Percentiles rank a stretch among this genome's conserved stretches.
Conservation (phyloP, 2,888 invertebrate species). For the Drosophila barbarae region DNA sequence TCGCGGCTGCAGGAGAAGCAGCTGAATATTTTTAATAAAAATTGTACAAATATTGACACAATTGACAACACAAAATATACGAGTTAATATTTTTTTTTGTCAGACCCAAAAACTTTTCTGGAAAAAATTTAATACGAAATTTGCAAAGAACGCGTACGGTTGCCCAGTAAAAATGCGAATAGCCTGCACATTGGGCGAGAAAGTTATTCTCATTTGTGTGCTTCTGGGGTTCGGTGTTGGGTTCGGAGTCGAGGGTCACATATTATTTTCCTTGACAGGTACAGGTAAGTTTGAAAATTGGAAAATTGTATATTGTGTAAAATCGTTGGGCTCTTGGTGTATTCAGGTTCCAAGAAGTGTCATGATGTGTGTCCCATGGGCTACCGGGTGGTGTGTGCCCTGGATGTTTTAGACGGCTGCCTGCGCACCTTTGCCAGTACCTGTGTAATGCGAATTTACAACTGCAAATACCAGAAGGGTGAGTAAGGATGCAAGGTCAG, state of each 20-base stretch:
- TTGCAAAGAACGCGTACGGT: conserved; percentile 12
- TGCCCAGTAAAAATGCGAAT: conserved; percentile 38
- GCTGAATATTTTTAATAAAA: conserved; percentile 35
- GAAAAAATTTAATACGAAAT: conserved; percentile 39
- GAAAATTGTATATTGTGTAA: not conserved
- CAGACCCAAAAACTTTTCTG: conserved; percentile 18
- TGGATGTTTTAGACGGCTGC: conserved; percentile 48
- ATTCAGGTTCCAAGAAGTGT: conserved; percentile 52
- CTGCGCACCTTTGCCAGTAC: conserved; percentile 58
- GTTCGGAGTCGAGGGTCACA: conserved; percentile 34
- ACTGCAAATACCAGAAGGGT: conserved; percentile 64
- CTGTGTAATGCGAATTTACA: conserved; percentile 62
- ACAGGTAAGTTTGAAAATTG: conserved; percentile 36
- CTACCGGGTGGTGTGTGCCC: conserved; percentile 62
- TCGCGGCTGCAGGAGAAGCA: conserved; percentile 26
- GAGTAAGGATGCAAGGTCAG: not conserved
- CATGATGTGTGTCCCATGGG: conserved; percentile 58
- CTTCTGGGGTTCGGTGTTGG: conserved; percentile 25
- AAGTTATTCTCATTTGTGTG: conserved; percentile 22
- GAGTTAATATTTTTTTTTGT: conserved; percentile 15
- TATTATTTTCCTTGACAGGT: conserved; percentile 42
- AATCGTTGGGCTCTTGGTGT: not conserved
- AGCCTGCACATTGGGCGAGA: conserved; percentile 15
- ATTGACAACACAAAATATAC: conserved; percentile 40
- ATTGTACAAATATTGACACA: conserved; percentile 45